Base-by-base conservation (phyloP, 2,888 invertebrate species). In the Meliscaeva auricollis region DNA sequence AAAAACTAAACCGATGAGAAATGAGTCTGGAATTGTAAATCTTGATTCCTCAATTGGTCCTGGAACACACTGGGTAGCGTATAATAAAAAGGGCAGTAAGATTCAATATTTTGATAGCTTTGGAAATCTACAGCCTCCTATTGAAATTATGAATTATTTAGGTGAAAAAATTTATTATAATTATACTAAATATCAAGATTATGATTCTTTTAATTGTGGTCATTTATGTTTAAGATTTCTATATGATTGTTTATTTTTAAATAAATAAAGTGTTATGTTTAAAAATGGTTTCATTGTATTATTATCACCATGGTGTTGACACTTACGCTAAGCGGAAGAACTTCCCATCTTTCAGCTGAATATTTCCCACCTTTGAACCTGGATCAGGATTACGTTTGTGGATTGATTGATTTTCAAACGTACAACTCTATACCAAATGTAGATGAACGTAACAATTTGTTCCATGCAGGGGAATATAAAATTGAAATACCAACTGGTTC, bases 1-100 rank as follows among this genome's bases (percentile, higher is more conserved):
- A 30, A 74, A 41, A 17, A 38, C 38, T 9, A 60, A 76, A 62
- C 58, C 38, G 20, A 15, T n/a, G 35, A 38, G n/a, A 64, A 13
- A 58, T 26, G 68, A 69, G 60, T 68, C 60, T 81, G 78, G 74
- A 38, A 74, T 87, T 50, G 26, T 69, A 15, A 76, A 76, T 89
- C n/a, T 87, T 41, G 41, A 41, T 41, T 41, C 41, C n/a, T 41
- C 41, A 41, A 41, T n/a, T 41, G 41, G 87, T 6, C 30, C 30
- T 22, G 91, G 91, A 4, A 89, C 90, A 11, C 90, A 91, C 88
- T 90, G 91, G 38, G n/a, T n/a, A n/a, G n/a, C n/a, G n/a, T n/a
- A n/a, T n/a, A n/a, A n/a, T n/a, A n/a, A n/a, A n/a, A n/a, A n/a
- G n/a, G n/a, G 38, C 13, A 38, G 38, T 13, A 9, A 38, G 2